Evolutionary conservation across 2,888 invertebrate genomes (phyloP).

Genomic region (Tenodera sinensis): DNA sequence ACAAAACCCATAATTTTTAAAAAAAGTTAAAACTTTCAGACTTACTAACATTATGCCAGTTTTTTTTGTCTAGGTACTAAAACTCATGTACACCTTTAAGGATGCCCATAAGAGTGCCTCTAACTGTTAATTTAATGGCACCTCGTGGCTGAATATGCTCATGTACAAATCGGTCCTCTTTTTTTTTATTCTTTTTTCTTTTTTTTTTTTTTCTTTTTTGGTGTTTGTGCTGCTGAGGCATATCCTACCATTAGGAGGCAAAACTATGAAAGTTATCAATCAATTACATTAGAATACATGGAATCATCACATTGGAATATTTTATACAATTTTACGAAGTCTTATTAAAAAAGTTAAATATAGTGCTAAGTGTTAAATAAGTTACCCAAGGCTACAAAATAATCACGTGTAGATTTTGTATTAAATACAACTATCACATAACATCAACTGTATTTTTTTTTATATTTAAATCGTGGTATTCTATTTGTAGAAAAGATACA

Average conservation of each 20-base stretch:
- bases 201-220: conserved; percentile 1
- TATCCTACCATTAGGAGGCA: conserved; percentile 29
- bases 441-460: conserved; percentile 36
- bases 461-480: conserved; percentile 33
- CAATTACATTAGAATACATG: conserved; percentile 32
- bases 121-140: conserved; percentile 12
- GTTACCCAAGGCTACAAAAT: conserved; percentile 38
- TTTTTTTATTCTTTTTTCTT: conserved; percentile 20
- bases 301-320: conserved; percentile 38
- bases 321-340: conserved; percentile 37
- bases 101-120: neutral
- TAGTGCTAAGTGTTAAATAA: conserved; percentile 38
- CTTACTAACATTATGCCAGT: conserved; percentile 19
- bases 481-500: conserved; percentile 37
- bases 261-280: conserved; percentile 31
- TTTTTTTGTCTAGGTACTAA: conserved; percentile 1
- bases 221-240: conserved; percentile 29
- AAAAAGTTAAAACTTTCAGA: conserved; percentile 24
- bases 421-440: conserved; percentile 39
- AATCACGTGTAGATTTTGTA: conserved; percentile 39
- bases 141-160: neutral
- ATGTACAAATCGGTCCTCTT: conserved; percentile 7
- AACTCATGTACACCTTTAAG: conserved; percentile 1
- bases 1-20: conserved; percentile 19
- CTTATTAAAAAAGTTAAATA: conserved; percentile 36